Base-by-base conservation (phyloP, 2,888 invertebrate genomes). In the Esperia sulphurella region DNA sequence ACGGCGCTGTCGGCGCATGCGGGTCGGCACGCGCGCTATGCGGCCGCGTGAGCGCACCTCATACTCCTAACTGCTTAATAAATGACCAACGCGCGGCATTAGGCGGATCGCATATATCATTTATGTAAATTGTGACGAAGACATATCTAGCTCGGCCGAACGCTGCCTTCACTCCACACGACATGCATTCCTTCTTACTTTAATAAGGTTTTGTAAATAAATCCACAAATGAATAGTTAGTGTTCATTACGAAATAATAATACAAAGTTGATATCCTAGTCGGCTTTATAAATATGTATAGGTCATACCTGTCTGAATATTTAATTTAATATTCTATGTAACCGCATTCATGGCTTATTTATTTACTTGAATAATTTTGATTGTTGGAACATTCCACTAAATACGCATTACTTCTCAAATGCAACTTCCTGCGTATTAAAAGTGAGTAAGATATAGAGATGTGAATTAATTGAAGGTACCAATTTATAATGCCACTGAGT, bases 81-180 rank as follows among this genome's bases (percentile, higher is more conserved):
- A 89, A 89, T 89, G 85, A 86, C 83, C 80, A 72, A 63, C 62
- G 78, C 79, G 67, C 76, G 63, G 81, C 72, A 88, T 88, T 89
- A 88, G 89, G 85, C 89, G 85, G 80, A 79, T 80, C 84, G 65
- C 82, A 88, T 88, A 84, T 71, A 89, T 89, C 89, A 89, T 89
- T 88, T 88, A 88, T 89, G 89, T 89, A 88, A 88, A 89, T 88
- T 84, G 70, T 88, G 89, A 89, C 89, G 89, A 89, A 89, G 89
- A 89, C 85, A 87, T 88, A 89, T 89, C 83, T 84, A 80, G 79
- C 79, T 73, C 75, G 75, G 73, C 68, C 66, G 65, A 58, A 58
- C 69, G 73, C 71, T 77, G 81, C 79, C 80, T 82, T 75, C 79
- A 77, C 81, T 80, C 78, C 76, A 80, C 84, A 83, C 39, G 39